phyloP scores from a whole-genome alignment of 2,888 invertebrate genomes.

The Meiosimyza platycephala region DNA sequence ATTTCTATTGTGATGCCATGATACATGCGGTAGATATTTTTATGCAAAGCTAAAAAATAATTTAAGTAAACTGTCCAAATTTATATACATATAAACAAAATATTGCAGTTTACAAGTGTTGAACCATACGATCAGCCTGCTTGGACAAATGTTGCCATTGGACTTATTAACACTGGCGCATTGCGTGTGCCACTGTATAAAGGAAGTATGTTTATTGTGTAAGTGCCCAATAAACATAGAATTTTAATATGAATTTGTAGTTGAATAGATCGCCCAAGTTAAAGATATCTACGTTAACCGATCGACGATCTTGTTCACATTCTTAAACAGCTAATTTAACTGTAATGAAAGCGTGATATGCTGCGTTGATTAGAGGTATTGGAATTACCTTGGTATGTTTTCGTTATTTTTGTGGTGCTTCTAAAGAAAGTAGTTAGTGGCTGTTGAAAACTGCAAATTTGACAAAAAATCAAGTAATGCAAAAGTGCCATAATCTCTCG shows the following conservation, averaged over 20 bases:
- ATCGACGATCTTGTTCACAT: not conserved
- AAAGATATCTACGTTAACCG: not conserved
- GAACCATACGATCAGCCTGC: slow-evolving; percentile 62
- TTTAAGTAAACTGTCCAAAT: slow-evolving; percentile 48
- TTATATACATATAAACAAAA: not conserved
- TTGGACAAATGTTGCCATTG: slow-evolving; percentile 78
- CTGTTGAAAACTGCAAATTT: no score
- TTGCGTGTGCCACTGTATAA: slow-evolving; percentile 76
- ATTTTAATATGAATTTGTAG: not conserved
- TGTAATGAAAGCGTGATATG: no score
- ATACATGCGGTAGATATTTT: slow-evolving; percentile 71
- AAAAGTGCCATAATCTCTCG: no score
- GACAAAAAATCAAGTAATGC: no score
- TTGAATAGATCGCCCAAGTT: not conserved
- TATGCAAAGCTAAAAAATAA: slow-evolving; percentile 54
- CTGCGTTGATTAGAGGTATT: no score
- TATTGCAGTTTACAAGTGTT: slow-evolving; percentile 51
- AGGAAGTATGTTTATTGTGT: slow-evolving; percentile 69
- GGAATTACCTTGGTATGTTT: no score
- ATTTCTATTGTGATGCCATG: slow-evolving; percentile 79
- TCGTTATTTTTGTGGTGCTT: no score
- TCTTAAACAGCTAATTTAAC: no score
- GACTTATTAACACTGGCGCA: slow-evolving; percentile 77
- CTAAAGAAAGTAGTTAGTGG: no score
- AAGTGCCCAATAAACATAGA: no score